Conservation (phyloP, 2,797 vertebrate genomes). For the Phalloptychus januarius region DNA sequence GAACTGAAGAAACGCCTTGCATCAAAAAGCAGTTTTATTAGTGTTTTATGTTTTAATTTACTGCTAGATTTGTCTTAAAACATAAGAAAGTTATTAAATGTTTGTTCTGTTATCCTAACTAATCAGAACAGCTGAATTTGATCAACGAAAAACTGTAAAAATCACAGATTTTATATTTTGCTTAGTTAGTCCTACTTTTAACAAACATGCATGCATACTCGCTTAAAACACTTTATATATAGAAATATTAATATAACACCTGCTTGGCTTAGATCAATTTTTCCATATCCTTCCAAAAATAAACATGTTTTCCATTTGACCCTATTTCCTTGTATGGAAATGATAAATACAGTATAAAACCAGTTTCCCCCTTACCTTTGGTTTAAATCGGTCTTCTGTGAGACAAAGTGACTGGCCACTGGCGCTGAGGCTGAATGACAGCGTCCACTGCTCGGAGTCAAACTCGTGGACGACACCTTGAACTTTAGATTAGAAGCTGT, state of each 20-base stretch:
- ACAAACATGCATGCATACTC: background rate
- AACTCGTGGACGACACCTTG: slow-evolving; percentile 49
- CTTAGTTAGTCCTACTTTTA: background rate
- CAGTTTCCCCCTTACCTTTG: slow-evolving; percentile 34
- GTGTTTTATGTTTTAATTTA: background rate
- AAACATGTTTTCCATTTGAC: background rate
- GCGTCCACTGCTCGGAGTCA: slow-evolving; percentile 10
- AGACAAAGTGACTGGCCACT: slow-evolving; percentile 16
- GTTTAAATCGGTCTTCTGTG: background rate
- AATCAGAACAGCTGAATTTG: background rate
- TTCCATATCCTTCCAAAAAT: background rate
- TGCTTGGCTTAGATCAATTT: background rate
- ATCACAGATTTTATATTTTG: background rate
- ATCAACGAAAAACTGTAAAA: slow-evolving; percentile 1
- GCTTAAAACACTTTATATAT: background rate
- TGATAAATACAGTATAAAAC: background rate
- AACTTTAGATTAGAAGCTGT: slow-evolving; percentile 71
- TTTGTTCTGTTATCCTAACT: background rate
- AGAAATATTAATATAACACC: background rate
- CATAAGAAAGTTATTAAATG: background rate
- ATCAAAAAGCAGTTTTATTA: background rate
- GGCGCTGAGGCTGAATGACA: slow-evolving; percentile 31
- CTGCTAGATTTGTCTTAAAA: background rate
- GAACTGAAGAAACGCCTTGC: background rate
- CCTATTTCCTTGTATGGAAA: background rate